A percentile compares a stretch with the other conserved stretches of the same genome.
These are phyloP conservation scores for Thymelicus acteon DNA, from an alignment of 2,888 invertebrate genomes.

Conservation along the genomic window DNA sequence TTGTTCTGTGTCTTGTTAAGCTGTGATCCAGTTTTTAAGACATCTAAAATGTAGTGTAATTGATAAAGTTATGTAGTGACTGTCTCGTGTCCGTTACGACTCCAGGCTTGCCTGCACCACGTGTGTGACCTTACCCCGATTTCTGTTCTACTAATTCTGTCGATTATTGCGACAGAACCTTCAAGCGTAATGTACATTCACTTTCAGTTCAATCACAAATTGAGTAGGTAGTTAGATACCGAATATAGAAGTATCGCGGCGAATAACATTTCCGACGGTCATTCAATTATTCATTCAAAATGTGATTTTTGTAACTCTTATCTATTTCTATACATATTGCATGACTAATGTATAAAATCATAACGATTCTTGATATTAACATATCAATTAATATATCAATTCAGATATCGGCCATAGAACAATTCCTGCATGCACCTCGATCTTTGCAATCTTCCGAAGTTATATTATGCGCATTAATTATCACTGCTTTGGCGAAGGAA, in stretches of 20 bases:
- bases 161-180: conserved; percentile 60
- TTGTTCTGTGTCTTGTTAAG: too few species aligned
- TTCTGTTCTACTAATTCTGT: conserved; percentile 61
- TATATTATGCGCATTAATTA: too few species aligned
- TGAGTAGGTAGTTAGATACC: conserved; percentile 19
- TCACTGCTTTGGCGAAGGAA: too few species aligned
- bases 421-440: too few species aligned
- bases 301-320: conserved; percentile 10
- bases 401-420: too few species aligned
- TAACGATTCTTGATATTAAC: too few species aligned
- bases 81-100: conserved; percentile 41
- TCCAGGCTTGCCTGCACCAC: conserved; percentile 55
- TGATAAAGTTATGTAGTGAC: conserved; percentile 39
- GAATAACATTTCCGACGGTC: conserved; percentile 17
- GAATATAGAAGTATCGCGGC: conserved; percentile 4
- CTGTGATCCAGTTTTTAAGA: neutral
- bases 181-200: conserved; percentile 59
- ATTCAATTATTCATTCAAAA: conserved; percentile 6
- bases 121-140: conserved; percentile 69
- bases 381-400: too few species aligned
- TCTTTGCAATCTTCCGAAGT: too few species aligned
- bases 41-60: neutral
- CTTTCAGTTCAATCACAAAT: conserved; percentile 49
- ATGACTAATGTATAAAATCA: too few species aligned
- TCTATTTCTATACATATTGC: neutral